phyloP scores from a whole-genome alignment of 1,140 invertebrate genomes.

The Drosophila obscura region DNA sequence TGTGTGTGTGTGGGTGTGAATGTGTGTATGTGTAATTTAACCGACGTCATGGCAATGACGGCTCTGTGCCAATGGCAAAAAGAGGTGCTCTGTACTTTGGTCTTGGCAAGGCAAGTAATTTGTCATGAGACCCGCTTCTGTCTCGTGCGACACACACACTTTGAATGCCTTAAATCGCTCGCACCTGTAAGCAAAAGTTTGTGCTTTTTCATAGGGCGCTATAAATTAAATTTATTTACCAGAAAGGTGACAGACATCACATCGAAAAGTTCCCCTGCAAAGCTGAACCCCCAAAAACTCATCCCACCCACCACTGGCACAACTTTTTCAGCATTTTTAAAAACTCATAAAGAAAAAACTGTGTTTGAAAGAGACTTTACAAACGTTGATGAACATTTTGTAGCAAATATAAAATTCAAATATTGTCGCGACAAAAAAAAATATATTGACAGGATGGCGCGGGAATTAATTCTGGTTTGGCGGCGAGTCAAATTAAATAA shows the following conservation, averaged over 20 bases:
- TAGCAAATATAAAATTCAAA: slow-evolving; percentile 48
- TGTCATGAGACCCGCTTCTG: slow-evolving; percentile 49
- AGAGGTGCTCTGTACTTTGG: slow-evolving; percentile 10
- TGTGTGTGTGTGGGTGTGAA: too few relatives aligned
- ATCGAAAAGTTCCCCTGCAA: slow-evolving; percentile 36
- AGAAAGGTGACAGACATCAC: slow-evolving; percentile 51
- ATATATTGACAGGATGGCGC: slow-evolving; percentile 17
- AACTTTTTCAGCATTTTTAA: slow-evolving; percentile 60
- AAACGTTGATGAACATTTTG: slow-evolving; percentile 43
- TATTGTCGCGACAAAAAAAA: slow-evolving; percentile 36
- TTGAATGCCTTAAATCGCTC: slow-evolving; percentile 54
- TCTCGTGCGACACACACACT: slow-evolving; percentile 10
- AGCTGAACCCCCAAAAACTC: slow-evolving; percentile 9
- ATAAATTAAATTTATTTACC: slow-evolving; percentile 62
- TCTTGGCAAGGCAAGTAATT: slow-evolving; percentile 66
- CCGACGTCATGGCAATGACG: slow-evolving; percentile 69
- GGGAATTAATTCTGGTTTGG: slow-evolving; percentile 25
- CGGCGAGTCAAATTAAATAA: slow-evolving; percentile 28
- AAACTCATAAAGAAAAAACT: slow-evolving; percentile 52
- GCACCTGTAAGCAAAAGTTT: slow-evolving; percentile 33
- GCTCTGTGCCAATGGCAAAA: slow-evolving; percentile 2
- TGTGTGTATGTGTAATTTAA: slow-evolving; percentile 62
- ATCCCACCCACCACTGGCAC: neutral
- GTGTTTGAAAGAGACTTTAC: slow-evolving; percentile 14
- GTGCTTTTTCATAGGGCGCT: slow-evolving; percentile 36